Evolutionary conservation across 1,140 invertebrate genomes (phyloP).

Genomic region (Hyles euphorbiae): DNA sequence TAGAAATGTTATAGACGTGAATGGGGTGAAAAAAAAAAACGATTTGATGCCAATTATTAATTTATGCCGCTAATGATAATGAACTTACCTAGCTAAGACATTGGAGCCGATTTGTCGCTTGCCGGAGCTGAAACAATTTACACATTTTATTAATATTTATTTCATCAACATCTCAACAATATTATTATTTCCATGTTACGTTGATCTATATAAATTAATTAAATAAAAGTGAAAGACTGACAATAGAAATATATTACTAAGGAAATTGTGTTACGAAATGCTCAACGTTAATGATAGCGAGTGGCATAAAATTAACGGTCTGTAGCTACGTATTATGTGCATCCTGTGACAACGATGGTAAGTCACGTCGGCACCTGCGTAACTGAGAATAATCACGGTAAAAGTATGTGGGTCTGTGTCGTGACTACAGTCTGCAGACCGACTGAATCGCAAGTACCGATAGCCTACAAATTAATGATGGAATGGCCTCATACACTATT

Average conservation of each 20-base stretch:
- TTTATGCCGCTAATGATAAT: background rate
- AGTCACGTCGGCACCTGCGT: slow-evolving; percentile 10
- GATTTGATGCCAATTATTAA: background rate
- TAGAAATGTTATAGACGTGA: too few species aligned
- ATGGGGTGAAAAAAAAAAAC: background rate
- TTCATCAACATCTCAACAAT: too few species aligned
- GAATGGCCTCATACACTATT: too few species aligned
- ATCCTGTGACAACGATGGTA: background rate
- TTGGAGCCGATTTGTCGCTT: slow-evolving; percentile 87
- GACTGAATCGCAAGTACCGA: background rate
- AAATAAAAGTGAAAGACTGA: too few species aligned
- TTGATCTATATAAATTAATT: too few species aligned
- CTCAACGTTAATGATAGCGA: too few species aligned
- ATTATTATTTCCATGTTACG: too few species aligned
- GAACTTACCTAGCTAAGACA: slow-evolving; percentile 87
- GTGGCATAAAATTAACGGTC: too few species aligned
- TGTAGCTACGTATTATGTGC: too few species aligned
- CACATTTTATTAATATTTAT: background rate
- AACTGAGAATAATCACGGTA: slow-evolving; percentile 9
- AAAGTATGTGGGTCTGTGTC: slow-evolving; percentile 9
- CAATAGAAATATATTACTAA: too few species aligned
- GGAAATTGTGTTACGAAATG: too few species aligned
- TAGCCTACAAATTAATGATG: too few species aligned
- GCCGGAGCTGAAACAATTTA: slow-evolving; percentile 80
- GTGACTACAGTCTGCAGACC: slow-evolving; percentile 6